These are phyloP conservation scores for Litocranius walleri DNA, from an alignment of 2,113 vertebrate species.

Conservation along the genomic window DNA sequence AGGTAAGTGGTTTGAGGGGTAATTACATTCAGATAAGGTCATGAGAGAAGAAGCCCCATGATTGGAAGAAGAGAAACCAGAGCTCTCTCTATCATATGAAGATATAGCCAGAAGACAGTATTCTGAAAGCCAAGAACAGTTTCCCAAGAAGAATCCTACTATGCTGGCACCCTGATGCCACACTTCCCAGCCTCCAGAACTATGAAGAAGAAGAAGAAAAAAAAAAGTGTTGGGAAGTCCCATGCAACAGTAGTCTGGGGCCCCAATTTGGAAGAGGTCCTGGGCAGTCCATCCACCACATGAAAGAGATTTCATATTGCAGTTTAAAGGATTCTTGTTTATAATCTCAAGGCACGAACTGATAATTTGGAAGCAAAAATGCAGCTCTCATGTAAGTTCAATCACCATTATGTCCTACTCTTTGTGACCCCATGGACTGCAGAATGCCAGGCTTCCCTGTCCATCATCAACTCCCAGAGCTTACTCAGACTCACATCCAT, in stretches of 20 bases:
- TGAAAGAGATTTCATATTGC: background rate
- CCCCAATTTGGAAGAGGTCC: background rate
- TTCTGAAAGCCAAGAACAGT: background rate
- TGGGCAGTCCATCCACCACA: background rate
- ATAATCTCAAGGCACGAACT: background rate
- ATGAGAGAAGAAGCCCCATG: background rate
- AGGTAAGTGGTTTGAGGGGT: background rate
- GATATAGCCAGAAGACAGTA: background rate
- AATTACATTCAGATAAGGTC: background rate
- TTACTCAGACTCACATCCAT: background rate
- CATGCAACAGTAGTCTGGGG: background rate
- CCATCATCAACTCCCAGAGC: background rate
- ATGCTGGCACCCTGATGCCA: background rate
- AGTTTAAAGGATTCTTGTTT: background rate
- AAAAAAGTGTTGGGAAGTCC: background rate
- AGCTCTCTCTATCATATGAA: background rate
- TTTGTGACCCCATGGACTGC: background rate
- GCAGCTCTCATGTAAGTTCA: background rate
- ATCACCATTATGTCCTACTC: background rate
- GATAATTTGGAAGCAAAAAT: background rate
- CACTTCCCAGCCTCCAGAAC: background rate
- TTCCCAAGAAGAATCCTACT: background rate
- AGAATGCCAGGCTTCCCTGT: background rate
- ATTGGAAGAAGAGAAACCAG: background rate
- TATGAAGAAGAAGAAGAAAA: background rate